These are phyloP conservation scores for Neotragus pygmaeus DNA, from an alignment of 2,113 vertebrate genomes.

Conservation along the genomic window DNA sequence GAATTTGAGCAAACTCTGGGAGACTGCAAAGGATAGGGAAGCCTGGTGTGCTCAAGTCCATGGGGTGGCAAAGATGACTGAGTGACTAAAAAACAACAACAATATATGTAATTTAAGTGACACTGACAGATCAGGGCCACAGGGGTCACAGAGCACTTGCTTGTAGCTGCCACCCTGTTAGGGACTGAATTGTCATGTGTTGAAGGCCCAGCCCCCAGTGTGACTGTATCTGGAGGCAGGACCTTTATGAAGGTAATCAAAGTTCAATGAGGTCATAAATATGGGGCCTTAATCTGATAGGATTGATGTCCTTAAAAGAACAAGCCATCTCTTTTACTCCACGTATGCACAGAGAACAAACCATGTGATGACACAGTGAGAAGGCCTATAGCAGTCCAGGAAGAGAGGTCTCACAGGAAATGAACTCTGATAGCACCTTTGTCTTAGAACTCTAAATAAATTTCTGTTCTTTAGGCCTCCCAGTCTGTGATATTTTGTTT, in stretches of 20 bases:
- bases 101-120: neutral
- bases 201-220: neutral
- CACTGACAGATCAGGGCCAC: neutral
- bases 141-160: neutral
- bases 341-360: neutral
- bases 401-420: neutral
- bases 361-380: neutral
- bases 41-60: neutral
- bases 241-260: neutral
- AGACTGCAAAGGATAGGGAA: neutral
- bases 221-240: neutral
- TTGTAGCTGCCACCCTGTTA: neutral
- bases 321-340: neutral
- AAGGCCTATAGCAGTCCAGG: neutral
- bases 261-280: neutral
- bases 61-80: neutral
- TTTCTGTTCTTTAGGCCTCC: neutral
- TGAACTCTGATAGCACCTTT: neutral
- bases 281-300: neutral
- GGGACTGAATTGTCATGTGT: neutral
- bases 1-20: neutral
- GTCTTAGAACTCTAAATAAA: neutral
- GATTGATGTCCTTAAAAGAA: neutral
- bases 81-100: neutral
- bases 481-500: neutral